Base-by-base conservation (phyloP, 2,113 vertebrate genomes). In the Procapra przewalskii region DNA sequence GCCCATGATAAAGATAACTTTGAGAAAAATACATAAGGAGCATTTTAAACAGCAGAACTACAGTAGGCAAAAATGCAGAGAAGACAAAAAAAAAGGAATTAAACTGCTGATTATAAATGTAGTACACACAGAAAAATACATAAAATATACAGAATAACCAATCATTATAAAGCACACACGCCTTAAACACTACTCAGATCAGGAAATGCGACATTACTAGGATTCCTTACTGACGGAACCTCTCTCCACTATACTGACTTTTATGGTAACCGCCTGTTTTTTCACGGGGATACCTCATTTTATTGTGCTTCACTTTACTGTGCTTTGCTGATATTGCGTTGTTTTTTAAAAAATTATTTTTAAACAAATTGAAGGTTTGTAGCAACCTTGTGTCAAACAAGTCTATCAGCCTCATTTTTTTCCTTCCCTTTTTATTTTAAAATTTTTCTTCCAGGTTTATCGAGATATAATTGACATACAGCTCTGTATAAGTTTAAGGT, bases 41-140 rank as follows among this genome's bases (percentile, higher is more conserved):
- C 67, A 55, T 90, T 93, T 79, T 48, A 89, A 84, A 84, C 17
- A 84, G 31, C 40, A 79, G 87, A 86, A 86, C 23, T 55, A 50
- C 19, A 92, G 29, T 83, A 92, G 48, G 12, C 11, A 82, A 81
- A 81, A n/a, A 85, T 40, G 50, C 14, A 93, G 16, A 50, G 29
- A 36, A 31, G 48, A 45, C 48, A 90, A 21, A 43, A 59, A 50
- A 50, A 59, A 40, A 3, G 11, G 19, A 54, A 75, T 50, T 75
- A 82, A 93, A 45, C 10, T 92, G 81, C 52, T 94, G 48, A 36
- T 81, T 94, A 94, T 92, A 80, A 88, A 88, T 84, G 52, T n/a
- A 77, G 40, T 40, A 90, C 7, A 87, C 36, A 59, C 31, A 79
- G 48, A 80, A 96, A 88, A 88, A 93, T 48, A 84, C n/a, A 60